Conservation (phyloP, 2,888 invertebrate species). For the Gymnoscelis rufifasciata region DNA sequence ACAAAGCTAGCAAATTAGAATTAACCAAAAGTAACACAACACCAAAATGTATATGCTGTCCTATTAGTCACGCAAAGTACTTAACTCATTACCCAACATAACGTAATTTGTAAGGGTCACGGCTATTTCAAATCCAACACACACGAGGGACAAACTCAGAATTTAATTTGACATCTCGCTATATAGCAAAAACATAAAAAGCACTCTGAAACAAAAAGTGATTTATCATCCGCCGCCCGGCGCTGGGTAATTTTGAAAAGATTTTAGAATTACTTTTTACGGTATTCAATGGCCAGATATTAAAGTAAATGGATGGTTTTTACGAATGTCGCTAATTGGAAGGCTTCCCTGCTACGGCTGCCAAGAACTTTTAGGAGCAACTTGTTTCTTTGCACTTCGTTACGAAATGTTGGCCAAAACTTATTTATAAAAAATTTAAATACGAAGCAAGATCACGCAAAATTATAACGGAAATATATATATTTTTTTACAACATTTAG, state of each 20-base stretch:
- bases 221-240: constrained; percentile 52
- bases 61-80: constrained; percentile 2
- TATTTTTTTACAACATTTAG: no score
- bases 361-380: background rate
- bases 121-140: constrained; percentile 11
- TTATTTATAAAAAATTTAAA: no score
- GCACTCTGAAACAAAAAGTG: constrained; percentile 45
- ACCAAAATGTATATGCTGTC: background rate
- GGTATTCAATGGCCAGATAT: constrained; percentile 41
- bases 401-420: no score
- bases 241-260: constrained; percentile 56
- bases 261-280: constrained; percentile 49
- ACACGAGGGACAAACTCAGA: constrained; percentile 15
- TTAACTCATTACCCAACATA: constrained; percentile 10
- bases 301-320: constrained; percentile 48
- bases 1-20: background rate
- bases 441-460: no score
- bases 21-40: background rate
- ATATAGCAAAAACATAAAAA: constrained; percentile 11
- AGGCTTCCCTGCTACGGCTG: constrained; percentile 22
- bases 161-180: constrained; percentile 13
- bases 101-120: constrained; percentile 12
- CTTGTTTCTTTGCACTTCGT: background rate
- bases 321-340: constrained; percentile 48
- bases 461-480: no score